phyloP scores from a whole-genome alignment of 2,113 vertebrate species.

The Sula dactylatra region DNA sequence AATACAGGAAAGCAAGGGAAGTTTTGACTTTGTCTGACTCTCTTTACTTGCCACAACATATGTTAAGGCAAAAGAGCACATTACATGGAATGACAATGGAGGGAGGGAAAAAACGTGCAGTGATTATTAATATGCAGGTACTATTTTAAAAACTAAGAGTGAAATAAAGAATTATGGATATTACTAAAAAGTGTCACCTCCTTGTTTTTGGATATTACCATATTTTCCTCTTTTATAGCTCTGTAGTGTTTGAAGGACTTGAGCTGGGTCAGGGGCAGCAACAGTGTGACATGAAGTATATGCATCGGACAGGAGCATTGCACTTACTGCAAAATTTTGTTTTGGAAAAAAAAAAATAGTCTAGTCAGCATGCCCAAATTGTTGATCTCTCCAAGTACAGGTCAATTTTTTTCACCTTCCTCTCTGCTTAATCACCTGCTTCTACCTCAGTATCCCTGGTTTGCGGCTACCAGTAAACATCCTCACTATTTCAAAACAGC shows the following conservation, averaged over 20 bases:
- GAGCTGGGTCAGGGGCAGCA: background rate
- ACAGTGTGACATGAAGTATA: background rate
- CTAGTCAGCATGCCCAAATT: background rate
- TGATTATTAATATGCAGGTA: background rate
- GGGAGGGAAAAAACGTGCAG: background rate
- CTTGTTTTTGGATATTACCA: background rate
- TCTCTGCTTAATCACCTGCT: background rate
- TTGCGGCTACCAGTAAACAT: background rate
- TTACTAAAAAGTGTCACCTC: background rate
- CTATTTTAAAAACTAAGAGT: background rate
- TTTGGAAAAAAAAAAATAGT: background rate
- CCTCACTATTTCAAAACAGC: background rate
- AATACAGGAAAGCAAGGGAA: background rate
- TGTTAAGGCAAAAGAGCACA: background rate
- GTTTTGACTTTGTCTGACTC: background rate
- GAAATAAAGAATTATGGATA: background rate
- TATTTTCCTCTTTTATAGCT: background rate
- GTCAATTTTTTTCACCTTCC: background rate
- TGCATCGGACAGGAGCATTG: background rate
- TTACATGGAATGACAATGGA: background rate
- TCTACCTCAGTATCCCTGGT: background rate
- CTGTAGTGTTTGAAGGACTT: background rate
- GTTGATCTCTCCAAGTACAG: background rate
- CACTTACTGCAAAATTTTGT: background rate
- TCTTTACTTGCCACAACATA: background rate